Base-by-base conservation (phyloP, 1,140 invertebrate species). In the Schmidtea mediterranea region DNA sequence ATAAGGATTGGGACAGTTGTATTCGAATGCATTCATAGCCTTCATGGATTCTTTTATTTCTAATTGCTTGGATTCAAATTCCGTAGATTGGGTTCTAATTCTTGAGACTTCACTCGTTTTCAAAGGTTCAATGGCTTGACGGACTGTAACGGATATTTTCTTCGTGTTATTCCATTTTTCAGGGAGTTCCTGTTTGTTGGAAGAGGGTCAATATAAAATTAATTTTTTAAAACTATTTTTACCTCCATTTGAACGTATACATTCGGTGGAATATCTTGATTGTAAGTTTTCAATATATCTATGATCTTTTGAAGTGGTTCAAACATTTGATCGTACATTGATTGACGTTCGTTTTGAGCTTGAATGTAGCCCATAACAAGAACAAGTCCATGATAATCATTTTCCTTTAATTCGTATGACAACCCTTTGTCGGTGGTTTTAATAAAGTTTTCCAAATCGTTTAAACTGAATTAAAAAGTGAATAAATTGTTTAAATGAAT, bases 151-250 rank as follows among this genome's bases (percentile, higher is more conserved):
- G 8, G 82, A 79, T 48, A 87, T 72, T 66, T 90, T 90, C 68
- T 90, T 92, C 1, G 81, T 84, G 52, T 83, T 80, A 47, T 76
- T 76, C 87, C 87, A 95, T 62, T 84, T 80, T 59, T 90, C 83
- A 18, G 86, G 86, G 49, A 92, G 63, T 68, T 89, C 83, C 74
- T 84, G 67, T 36, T 74, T 57, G 32, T 26, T 36, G 80, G 76
- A 52, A 76, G 73, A 1, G 79, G 36, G 51, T 12, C 49, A 51
- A 45, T 2, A 43, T 36, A 12, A 26, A 15, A 32, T 36, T 37
- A 1, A 9, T 37, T 48, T 41, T 32, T 15, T 12, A 47, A 23
- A 8, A 46, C 15, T 13, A 9, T 9, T 13, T 45, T 22, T 3
- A 23, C 32, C 15, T 21, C 16, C 12, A 51, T 36, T 26, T 26